Percentiles rank a stretch among this genome's conserved stretches.
Evolutionary conservation across 2,888 invertebrate genomes (phyloP).

Genomic region (Parnassius smintheus): DNA sequence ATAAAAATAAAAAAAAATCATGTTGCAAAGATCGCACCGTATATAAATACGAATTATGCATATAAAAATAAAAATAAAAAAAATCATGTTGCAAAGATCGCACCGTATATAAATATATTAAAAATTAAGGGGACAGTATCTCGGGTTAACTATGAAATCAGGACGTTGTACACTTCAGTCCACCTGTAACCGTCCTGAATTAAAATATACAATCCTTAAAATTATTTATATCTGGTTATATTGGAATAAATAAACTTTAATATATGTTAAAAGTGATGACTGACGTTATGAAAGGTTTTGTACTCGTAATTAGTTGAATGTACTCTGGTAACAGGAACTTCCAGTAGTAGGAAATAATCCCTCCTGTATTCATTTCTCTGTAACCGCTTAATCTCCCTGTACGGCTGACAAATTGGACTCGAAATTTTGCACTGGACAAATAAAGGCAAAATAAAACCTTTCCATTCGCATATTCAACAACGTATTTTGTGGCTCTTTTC

Average conservation of each 20-base stretch:
- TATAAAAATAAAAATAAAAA: no score
- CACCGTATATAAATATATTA: no score
- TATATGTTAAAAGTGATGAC: neutral
- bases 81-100: no score
- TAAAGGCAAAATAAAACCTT: conserved; percentile 27
- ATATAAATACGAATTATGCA: no score
- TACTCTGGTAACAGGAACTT: conserved; percentile 18
- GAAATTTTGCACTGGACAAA: conserved; percentile 28
- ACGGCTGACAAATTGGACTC: conserved; percentile 27
- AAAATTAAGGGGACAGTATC: no score
- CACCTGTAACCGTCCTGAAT: no score
- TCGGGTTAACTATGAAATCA: no score
- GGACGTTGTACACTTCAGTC: no score
- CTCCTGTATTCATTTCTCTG: conserved; percentile 26
- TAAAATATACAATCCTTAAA: no score
- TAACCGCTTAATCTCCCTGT: conserved; percentile 29
- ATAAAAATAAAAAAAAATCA: no score
- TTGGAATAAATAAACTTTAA: neutral
- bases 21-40: no score
- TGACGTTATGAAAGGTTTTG: conserved; percentile 10
- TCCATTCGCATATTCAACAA: conserved; percentile 12
- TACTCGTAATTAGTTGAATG: conserved; percentile 26
- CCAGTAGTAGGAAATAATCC: conserved; percentile 24
- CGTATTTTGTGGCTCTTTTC: conserved; percentile 16
- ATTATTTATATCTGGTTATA: no score